A percentile compares a stretch with the other conserved stretches of the same genome.
Evolutionary conservation across 2,113 vertebrate genomes (phyloP).

Genomic region (Noturus placidus): DNA sequence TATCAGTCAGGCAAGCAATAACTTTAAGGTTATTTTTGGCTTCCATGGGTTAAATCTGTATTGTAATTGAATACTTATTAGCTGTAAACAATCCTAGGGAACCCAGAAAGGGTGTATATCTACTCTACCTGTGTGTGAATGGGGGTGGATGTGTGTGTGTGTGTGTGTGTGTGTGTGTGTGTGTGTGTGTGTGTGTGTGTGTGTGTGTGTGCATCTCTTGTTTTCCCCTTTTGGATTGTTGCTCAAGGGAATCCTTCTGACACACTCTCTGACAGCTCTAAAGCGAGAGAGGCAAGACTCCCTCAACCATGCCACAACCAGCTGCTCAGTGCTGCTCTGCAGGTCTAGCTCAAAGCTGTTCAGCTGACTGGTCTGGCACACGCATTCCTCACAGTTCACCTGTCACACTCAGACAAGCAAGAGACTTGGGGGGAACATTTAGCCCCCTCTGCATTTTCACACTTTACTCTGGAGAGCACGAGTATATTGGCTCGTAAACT

Average conservation of each 20-base stretch:
- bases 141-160: not conserved
- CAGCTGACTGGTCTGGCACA: conserved; percentile 1
- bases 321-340: conserved; percentile 44
- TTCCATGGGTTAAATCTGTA: conserved; percentile 31
- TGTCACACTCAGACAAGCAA: conserved; percentile 9
- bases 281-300: conserved; percentile 39
- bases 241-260: conserved; percentile 43
- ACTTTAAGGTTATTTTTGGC: conserved; percentile 10
- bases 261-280: conserved; percentile 42
- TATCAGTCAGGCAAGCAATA: conserved; percentile 32
- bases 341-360: conserved; percentile 37
- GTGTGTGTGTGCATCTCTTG: not conserved
- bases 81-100: conserved; percentile 30
- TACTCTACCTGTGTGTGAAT: conserved; percentile 1
- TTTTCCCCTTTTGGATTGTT: conserved; percentile 28
- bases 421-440: not conserved
- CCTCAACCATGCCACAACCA: conserved; percentile 54
- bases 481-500: conserved; percentile 13
- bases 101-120: not conserved
- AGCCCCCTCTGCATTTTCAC: conserved; percentile 2
- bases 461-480: not conserved
- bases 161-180: not conserved
- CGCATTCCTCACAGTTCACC: conserved; percentile 22
- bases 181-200: not conserved
- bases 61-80: conserved; percentile 35